A percentile compares a stretch with the other conserved stretches of the same genome.
Evolutionary conservation across 30 jellyfish, hydroid and myxozoan species (phyloP).

Genomic region (Rhopilema esculentum): DNA sequence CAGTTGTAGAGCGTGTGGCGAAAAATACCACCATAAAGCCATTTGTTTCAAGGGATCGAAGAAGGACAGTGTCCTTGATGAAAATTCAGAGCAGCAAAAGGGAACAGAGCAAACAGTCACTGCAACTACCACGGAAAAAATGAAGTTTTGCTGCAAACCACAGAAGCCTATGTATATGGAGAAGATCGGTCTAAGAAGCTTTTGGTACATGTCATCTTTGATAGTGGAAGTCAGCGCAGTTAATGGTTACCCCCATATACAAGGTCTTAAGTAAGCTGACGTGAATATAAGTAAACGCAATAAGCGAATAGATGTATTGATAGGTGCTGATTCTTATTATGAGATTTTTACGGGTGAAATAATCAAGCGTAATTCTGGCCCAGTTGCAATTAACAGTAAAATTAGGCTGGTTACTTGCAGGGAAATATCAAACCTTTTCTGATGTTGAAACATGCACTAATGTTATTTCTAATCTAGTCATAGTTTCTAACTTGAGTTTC

Average conservation of each 20-base stretch:
- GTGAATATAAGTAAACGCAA: not conserved
- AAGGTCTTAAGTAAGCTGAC: not conserved
- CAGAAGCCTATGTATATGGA: not conserved
- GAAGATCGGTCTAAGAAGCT: not conserved
- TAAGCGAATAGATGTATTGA: not conserved
- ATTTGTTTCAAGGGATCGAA: not conserved
- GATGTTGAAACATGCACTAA: not conserved
- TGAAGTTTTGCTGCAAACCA: not conserved
- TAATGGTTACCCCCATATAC: not conserved
- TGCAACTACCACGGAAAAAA: not conserved
- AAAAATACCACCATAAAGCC: not conserved
- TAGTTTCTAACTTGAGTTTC: not conserved
- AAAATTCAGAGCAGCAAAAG: not conserved
- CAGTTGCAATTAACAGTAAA: not conserved
- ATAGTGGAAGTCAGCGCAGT: not conserved
- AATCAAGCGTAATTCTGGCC: not conserved
- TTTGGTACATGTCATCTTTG: not conserved
- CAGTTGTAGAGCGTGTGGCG: not conserved
- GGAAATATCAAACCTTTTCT: not conserved
- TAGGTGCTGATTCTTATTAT: not conserved
- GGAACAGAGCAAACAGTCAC: not conserved
- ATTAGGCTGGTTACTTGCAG: not conserved
- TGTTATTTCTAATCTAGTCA: not conserved
- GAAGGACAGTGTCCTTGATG: not conserved
- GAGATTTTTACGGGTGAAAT: not conserved